phyloP scores from a whole-genome alignment of 2,888 invertebrate genomes.

The Scaeva pyrastri region DNA sequence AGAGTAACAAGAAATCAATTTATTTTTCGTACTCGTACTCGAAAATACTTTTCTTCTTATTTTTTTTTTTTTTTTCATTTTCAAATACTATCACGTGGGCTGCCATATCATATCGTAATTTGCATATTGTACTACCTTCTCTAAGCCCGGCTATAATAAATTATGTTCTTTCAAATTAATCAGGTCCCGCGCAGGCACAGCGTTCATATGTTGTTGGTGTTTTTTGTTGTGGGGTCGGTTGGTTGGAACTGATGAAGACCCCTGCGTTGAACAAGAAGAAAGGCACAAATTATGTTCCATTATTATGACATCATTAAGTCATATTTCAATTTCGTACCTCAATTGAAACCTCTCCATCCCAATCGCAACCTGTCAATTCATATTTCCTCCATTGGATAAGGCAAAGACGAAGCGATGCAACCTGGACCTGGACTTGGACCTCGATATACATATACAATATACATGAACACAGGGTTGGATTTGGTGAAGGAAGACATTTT shows the following conservation, averaged over 20 bases:
- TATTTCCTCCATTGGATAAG: constrained; percentile 33
- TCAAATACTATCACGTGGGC: constrained; percentile 29
- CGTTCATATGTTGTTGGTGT: background rate
- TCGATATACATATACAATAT: too few species aligned
- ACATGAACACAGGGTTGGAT: constrained; percentile 25
- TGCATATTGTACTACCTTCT: constrained; percentile 58
- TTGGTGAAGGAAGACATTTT: too few species aligned
- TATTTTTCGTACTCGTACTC: constrained; percentile 38
- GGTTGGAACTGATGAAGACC: background rate
- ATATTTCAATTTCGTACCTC: constrained; percentile 75
- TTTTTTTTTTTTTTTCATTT: constrained; percentile 5
- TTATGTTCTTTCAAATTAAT: constrained; percentile 73
- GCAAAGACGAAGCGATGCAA: constrained; percentile 12
- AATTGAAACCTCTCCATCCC: constrained; percentile 62
- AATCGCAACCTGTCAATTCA: constrained; percentile 59
- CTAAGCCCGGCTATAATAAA: constrained; percentile 42
- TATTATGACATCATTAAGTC: constrained; percentile 76
- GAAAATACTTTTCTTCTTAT: too few species aligned
- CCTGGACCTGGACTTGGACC: background rate
- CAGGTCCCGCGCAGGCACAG: constrained; percentile 28
- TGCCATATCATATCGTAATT: constrained; percentile 66
- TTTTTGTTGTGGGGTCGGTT: background rate
- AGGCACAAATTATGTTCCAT: constrained; percentile 72
- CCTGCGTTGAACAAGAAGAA: constrained; percentile 49
- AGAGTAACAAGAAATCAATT: constrained; percentile 62